Base-by-base conservation (phyloP, 1,140 invertebrate genomes). In the Phocides pigmalion region DNA sequence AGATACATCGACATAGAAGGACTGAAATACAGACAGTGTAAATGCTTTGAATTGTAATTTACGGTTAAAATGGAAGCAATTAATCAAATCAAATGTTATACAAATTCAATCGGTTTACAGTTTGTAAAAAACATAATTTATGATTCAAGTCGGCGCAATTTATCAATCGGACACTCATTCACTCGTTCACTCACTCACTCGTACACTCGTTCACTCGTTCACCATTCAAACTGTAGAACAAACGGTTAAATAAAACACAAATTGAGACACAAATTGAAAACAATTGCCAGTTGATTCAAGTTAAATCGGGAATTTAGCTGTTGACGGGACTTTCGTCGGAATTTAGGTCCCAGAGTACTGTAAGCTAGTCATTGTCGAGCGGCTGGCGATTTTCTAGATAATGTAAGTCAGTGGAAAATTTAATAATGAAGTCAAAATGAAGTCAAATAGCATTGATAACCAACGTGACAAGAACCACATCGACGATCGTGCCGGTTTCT, bases 261-360 rank as follows among this genome's bases (percentile, higher is more conserved):
- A n/a, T n/a, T n/a, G 16, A 12, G 35, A 54, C 17, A 37, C 19
- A 41, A 54, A 54, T 54, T 41, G 51, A 54, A 54, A 54, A 54
- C 51, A 54, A 54, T 54, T 41, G 51, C 51, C 51, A 20, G 51
- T 41, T 41, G 51, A 54, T 54, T 54, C 51, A 54, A 54, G 51
- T 54, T 54, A 54, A 54, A 54, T 41, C 51, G 51, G 35, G 35
- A 54, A 41, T 41, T 54, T 54, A 54, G 51, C 51, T 54, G 51
- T 54, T 54, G 51, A 54, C 51, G 51, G 25, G 32, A 8, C 51
- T 54, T 54, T 54, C 51, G 51, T 14, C 37, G 35, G n/a, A 41
- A 41, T 54, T 20, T 41, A 54, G 35, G 35, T 14, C 12, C n/a
- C n/a, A 9, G n/a, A 9, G 22, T 12, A 54, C 51, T 22, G 19